A percentile compares a stretch with the other conserved stretches of the same genome.
Evolutionary conservation across 2,113 vertebrate genomes (phyloP).

Genomic region (Zosterops borbonicus): DNA sequence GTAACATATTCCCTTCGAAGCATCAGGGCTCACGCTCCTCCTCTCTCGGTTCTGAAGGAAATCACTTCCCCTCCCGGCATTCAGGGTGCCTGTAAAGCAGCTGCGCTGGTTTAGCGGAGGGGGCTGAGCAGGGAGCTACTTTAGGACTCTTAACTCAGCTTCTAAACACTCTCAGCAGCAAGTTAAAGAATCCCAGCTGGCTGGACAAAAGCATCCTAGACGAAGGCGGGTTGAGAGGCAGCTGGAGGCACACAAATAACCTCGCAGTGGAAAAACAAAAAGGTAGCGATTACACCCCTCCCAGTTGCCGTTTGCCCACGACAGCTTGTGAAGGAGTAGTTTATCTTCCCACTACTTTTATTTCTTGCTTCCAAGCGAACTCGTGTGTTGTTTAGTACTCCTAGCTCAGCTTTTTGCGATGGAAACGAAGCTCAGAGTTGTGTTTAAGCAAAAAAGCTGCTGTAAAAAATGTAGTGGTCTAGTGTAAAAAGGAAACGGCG

Average conservation of each 20-base stretch:
- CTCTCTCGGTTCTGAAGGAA: background rate
- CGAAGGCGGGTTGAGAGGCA: background rate
- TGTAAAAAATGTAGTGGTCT: background rate
- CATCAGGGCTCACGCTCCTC: background rate
- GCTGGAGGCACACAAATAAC: conserved; percentile 17
- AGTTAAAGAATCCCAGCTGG: conserved; percentile 46
- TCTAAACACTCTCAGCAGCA: conserved; percentile 5
- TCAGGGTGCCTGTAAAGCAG: background rate
- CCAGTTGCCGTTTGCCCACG: background rate
- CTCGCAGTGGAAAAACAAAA: background rate
- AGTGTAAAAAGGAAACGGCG: background rate
- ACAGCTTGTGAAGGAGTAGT: background rate
- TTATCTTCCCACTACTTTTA: background rate
- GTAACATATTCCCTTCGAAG: background rate
- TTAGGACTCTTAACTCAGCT: background rate
- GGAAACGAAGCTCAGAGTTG: background rate
- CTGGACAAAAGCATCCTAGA: conserved; percentile 1
- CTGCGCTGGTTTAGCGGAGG: background rate
- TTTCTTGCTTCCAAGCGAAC: background rate
- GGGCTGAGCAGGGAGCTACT: background rate
- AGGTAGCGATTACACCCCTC: background rate
- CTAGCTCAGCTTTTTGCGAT: background rate
- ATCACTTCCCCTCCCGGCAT: background rate
- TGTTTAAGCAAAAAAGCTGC: background rate
- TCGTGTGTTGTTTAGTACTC: background rate